Evolutionary conservation across 2,888 invertebrate species (phyloP), one percentile per base, ranked within the genome.

Genomic region (Pachymerium ferrugineum): DNA sequence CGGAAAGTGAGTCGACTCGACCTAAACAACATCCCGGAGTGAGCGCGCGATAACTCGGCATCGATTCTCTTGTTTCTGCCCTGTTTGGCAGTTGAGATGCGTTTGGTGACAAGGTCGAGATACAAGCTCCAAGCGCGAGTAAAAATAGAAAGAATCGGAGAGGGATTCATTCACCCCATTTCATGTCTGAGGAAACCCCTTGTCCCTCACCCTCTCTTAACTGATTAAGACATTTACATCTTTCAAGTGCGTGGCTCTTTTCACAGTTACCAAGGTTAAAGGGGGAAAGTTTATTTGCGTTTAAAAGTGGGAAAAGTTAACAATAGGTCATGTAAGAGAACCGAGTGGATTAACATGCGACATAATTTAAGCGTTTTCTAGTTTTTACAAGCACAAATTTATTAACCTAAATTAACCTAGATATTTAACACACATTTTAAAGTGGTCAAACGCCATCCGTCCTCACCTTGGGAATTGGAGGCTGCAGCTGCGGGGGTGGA

Each of bases 141-240:
- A 47, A 47, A 47, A 47, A 47, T 47, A 47, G 47, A 16, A 4
- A 3, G 3, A 22, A n/a, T n/a, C n/a, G n/a, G n/a, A n/a, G n/a
- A 47, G 47, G 47, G 47, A 47, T 47, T 47, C 47, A 47, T 47
- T 47, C 47, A 47, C 47, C 47, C 47, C 47, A n/a, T 47, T 47
- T 19, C 16, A 16, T 47, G 16, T 22, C 47, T 19, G 19, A 47
- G 47, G 47, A 47, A 47, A 47, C 47, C 47, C 19, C 47, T 22
- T 47, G 12, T 38, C 38, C 3, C 38, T 16, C 38, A 3, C 16
- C 38, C 14, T 3, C 38, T 16, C 14, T 14, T n/a, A n/a, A 16
- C 47, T 47, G 47, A 47, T 47, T n/a, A 47, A 47, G 47, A 16
- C 19, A n/a, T n/a, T n/a, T n/a, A n/a, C n/a, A n/a, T n/a, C n/a